These are phyloP conservation scores for Tadarida brasiliensis DNA, from an alignment of 2,797 vertebrate genomes.

Conservation along the genomic window DNA sequence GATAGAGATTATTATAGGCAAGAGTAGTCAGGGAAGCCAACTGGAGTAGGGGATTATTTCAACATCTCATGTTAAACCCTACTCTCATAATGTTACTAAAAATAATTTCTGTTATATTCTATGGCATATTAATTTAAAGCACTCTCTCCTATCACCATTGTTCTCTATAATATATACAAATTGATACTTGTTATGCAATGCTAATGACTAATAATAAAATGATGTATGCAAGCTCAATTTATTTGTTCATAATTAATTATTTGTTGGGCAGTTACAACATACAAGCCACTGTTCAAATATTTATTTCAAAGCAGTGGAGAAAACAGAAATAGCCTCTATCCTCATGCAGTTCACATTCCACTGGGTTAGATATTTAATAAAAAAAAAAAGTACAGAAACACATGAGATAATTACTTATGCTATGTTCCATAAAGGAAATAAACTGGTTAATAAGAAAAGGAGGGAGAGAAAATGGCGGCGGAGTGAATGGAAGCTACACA, in stretches of 20 bases:
- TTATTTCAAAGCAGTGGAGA: not conserved
- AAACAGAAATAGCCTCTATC: not conserved
- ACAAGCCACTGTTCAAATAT: not conserved
- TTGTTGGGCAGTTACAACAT: not conserved
- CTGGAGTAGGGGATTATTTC: not conserved
- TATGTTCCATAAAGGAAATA: not conserved
- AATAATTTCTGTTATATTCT: slow-evolving; percentile 12
- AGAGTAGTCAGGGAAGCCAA: not conserved
- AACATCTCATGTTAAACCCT: not conserved
- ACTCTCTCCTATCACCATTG: not conserved
- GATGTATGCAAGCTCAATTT: not conserved
- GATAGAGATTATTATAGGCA: not conserved
- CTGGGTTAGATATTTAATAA: not conserved
- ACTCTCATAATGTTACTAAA: not conserved
- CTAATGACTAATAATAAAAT: not conserved
- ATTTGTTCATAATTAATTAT: not conserved
- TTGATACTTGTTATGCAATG: not conserved
- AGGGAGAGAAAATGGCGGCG: no score
- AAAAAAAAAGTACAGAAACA: not conserved
- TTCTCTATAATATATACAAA: not conserved
- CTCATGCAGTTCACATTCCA: not conserved
- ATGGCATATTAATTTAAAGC: not conserved
- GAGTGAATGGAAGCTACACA: no score
- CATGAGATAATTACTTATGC: not conserved
- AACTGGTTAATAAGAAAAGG: not conserved